Conservation (phyloP, 2,888 invertebrate genomes). For the Amorpha juglandis region DNA sequence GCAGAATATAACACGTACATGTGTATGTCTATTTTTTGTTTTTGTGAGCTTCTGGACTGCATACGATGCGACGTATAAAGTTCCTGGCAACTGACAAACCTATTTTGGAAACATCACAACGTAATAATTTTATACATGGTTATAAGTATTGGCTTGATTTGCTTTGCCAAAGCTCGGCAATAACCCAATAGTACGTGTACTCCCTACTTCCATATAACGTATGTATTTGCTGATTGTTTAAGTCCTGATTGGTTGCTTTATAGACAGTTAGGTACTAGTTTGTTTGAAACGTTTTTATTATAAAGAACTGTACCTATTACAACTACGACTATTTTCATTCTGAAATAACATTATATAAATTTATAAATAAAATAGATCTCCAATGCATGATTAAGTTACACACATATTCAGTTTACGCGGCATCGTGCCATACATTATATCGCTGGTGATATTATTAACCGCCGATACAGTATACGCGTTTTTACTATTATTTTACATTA, state of each 20-base stretch:
- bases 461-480: neutral
- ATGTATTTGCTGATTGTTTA: neutral
- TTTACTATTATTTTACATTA: neutral
- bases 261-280: neutral
- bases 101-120: constrained; percentile 32
- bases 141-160: neutral
- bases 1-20: neutral
- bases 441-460: constrained; percentile 6
- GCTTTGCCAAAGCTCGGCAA: neutral
- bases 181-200: neutral
- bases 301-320: neutral
- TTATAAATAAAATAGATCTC: neutral
- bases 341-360: neutral
- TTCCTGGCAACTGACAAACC: constrained; percentile 28
- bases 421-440: constrained; percentile 7
- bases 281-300: neutral
- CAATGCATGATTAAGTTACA: constrained; percentile 6
- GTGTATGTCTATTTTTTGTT: neutral
- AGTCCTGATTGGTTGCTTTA: neutral
- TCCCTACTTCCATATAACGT: no score
- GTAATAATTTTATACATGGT: neutral
- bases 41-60: neutral
- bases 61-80: neutral
- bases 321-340: neutral
- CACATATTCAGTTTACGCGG: constrained; percentile 12